Base-by-base conservation (phyloP, 2,888 invertebrate species). In the Drepanosiphum platanoidis region DNA sequence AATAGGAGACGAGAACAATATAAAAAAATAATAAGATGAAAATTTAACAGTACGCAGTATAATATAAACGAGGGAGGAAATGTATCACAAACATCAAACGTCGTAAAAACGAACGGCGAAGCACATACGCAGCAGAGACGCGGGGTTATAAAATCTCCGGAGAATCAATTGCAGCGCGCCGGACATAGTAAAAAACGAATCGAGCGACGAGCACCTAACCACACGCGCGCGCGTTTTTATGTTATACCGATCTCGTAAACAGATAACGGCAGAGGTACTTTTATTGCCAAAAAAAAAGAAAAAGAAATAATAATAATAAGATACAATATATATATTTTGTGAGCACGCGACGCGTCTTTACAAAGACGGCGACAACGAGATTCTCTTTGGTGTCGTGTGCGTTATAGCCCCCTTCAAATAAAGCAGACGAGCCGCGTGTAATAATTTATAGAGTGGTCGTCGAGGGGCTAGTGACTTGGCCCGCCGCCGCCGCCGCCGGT, bases 11-110 rank as follows among this genome's bases (percentile, higher is more conserved):
- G 34, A 70, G 22, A 66, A 78, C 22, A 52, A 18, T 70, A 52
- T 18, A 27, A 81, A 27, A 81, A 36, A 81, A 71, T 71, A 81
- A 71, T 71, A 70, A 46, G 27, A 70, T 15, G 18, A 70, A 80
- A 32, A 66, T 46, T 32, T 68, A 32, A 79, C n/a, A 42, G 42
- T 52, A 5, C 32, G 64, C 9, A 42, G 39, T 39, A 52, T 34
- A 80, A 80, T 13, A 70, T n/a, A n/a, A 36, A 9, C n/a, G 36
- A 64, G 30, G n/a, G 3, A 61, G 61, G 39, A 81, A 71, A 58
- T 36, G n/a, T 42, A 52, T 79, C 32, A 22, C n/a, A n/a, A 42
- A n/a, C 30, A 34, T 11, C 0, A 77, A 36, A 61, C 15, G 72
- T 61, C 71, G 39, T 71, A 81, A 80, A 61, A 70, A 80, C 34